Evolutionary conservation across 2,888 invertebrate species (phyloP).

Genomic region (Minunthozetes semirufus): DNA sequence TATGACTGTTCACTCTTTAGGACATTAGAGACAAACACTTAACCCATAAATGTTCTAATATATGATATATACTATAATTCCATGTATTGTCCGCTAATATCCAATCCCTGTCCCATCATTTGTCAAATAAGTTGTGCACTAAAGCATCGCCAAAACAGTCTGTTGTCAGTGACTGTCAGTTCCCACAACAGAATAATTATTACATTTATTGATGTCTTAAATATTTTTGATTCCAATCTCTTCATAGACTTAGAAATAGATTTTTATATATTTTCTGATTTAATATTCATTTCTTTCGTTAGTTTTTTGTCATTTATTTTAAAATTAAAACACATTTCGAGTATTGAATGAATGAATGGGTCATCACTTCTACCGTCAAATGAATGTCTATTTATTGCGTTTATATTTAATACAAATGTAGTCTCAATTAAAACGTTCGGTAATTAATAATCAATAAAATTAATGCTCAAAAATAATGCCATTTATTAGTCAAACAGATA

Average conservation of each 20-base stretch:
- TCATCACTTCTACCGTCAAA: no score
- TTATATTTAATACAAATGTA: not conserved
- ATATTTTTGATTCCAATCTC: no score
- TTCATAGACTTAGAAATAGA: no score
- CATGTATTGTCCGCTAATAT: no score
- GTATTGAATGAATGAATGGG: no score
- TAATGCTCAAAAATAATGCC: not conserved
- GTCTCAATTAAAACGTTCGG: not conserved
- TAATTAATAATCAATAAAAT: conserved; percentile 1
- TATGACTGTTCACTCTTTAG: conserved; percentile 17
- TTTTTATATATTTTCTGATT: not conserved
- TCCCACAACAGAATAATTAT: no score
- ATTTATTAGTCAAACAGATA: not conserved
- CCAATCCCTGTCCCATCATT: not conserved
- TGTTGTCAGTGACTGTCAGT: no score
- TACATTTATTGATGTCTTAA: no score
- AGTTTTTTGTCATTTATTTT: no score
- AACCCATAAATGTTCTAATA: not conserved
- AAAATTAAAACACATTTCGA: no score
- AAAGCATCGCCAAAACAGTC: no score
- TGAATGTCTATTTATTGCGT: no score
- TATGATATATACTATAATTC: not conserved
- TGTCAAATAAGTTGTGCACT: not conserved
- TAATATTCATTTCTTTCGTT: not conserved
- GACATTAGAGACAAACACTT: not conserved